phyloP scores from a whole-genome alignment of 1,140 invertebrate genomes.

The Chironomus striatipennis region DNA sequence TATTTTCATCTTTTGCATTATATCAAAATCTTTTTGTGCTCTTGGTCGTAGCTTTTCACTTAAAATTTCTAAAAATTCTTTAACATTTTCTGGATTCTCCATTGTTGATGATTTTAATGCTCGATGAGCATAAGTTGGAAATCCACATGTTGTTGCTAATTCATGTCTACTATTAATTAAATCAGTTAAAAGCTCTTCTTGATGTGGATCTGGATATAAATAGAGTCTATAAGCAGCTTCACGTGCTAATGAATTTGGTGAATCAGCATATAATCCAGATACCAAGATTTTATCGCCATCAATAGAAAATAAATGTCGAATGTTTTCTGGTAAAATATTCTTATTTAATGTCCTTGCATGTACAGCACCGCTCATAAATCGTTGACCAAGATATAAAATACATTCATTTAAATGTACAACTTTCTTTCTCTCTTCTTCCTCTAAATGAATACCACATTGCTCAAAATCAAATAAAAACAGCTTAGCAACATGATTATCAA shows the following conservation, averaged over 20 bases:
- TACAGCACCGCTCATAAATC: conserved; percentile 71
- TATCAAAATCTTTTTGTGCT: conserved; percentile 59
- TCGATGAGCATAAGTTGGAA: conserved; percentile 78
- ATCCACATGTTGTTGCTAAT: conserved; percentile 79
- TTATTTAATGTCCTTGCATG: conserved; percentile 55
- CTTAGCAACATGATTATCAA: conserved; percentile 77
- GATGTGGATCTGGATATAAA: conserved; percentile 66
- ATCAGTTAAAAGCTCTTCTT: conserved; percentile 64
- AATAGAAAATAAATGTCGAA: conserved; percentile 65
- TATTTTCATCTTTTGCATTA: conserved; percentile 66
- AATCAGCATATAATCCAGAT: conserved; percentile 73
- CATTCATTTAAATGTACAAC: conserved; percentile 80
- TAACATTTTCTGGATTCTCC: conserved; percentile 67
- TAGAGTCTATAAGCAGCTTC: conserved; percentile 85
- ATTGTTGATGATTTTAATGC: conserved; percentile 81
- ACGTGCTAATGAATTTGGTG: conserved; percentile 63
- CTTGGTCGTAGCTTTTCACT: conserved; percentile 55
- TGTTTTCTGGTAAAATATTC: conserved; percentile 55
- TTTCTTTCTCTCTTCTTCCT: conserved; percentile 59
- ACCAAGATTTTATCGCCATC: conserved; percentile 66
- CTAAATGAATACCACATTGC: conserved; percentile 89
- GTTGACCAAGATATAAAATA: conserved; percentile 71
- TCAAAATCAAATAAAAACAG: conserved; percentile 96
- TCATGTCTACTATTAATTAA: conserved; percentile 64
- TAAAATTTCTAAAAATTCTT: conserved; percentile 70